Conservation (phyloP, 1,140 invertebrate genomes). For the Brachionus rubens region DNA sequence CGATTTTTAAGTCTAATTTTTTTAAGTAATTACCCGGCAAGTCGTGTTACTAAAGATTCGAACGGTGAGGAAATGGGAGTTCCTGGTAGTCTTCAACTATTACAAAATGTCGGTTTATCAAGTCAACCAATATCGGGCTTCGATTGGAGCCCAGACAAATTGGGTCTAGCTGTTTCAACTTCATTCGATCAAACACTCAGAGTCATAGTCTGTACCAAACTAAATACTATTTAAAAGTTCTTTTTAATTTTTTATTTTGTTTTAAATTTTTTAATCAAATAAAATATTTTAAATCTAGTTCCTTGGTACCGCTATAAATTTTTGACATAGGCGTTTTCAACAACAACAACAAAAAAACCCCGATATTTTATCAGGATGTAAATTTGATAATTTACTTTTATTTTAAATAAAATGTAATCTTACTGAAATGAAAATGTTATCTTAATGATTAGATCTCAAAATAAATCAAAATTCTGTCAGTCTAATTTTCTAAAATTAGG, state of each 20-base stretch:
- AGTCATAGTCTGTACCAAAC: slow-evolving; percentile 80
- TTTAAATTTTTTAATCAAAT: slow-evolving; percentile 8
- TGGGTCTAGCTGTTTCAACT: slow-evolving; percentile 78
- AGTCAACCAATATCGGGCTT: slow-evolving; percentile 83
- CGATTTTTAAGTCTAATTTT: slow-evolving; percentile 10
- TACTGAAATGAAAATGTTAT: too few species aligned
- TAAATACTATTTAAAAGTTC: slow-evolving; percentile 64
- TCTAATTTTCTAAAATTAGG: too few species aligned
- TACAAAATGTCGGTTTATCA: slow-evolving; percentile 76
- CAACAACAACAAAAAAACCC: too few species aligned
- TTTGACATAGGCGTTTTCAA: too few species aligned
- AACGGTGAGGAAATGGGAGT: slow-evolving; percentile 73
- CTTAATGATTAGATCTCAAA: too few species aligned
- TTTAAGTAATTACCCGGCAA: slow-evolving; percentile 75
- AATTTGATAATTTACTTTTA: too few species aligned
- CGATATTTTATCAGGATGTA: too few species aligned
- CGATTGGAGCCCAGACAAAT: slow-evolving; percentile 86
- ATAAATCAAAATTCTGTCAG: too few species aligned
- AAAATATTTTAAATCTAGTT: too few species aligned
- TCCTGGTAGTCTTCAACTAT: slow-evolving; percentile 69
- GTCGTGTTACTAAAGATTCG: slow-evolving; percentile 67
- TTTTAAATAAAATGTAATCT: too few species aligned
- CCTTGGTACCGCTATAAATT: too few species aligned
- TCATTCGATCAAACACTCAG: slow-evolving; percentile 87
- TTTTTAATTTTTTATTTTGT: slow-evolving; percentile 19